Conservation (phyloP, 2,888 invertebrate genomes). For the Ceratothoa steindachneri region DNA sequence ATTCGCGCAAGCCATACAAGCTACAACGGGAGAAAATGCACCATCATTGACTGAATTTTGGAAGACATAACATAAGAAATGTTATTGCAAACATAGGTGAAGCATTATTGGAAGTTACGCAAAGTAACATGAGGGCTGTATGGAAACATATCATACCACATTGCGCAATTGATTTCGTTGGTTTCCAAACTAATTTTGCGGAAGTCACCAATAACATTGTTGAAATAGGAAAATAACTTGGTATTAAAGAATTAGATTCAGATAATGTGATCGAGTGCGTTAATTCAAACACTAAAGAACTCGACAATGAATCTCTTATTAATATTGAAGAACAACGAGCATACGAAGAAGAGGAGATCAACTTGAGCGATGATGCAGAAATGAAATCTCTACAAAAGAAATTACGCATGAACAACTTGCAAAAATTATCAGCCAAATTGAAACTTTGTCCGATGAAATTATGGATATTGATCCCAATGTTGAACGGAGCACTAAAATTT, state of each 20-base stretch:
- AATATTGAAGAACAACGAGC: neutral
- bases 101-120: neutral
- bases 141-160: neutral
- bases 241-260: neutral
- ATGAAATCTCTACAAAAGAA: neutral
- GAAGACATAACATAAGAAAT: neutral
- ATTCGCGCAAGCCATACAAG: neutral
- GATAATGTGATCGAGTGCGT: neutral
- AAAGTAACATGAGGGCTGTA: neutral
- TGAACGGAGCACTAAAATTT: neutral
- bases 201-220: no score
- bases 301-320: neutral
- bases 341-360: neutral
- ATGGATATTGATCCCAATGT: neutral
- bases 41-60: neutral
- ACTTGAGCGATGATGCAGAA: neutral
- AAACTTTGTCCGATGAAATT: neutral
- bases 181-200: neutral
- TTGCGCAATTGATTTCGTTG: neutral
- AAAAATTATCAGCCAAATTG: neutral
- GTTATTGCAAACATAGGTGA: neutral
- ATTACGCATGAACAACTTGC: neutral
- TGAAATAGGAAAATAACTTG: neutral
- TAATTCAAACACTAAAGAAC: neutral
- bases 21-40: neutral